Evolutionary conservation across 1,140 invertebrate species (phyloP), one percentile per base, ranked within the genome.

Genomic region (Calliopsis andreniformis): DNA sequence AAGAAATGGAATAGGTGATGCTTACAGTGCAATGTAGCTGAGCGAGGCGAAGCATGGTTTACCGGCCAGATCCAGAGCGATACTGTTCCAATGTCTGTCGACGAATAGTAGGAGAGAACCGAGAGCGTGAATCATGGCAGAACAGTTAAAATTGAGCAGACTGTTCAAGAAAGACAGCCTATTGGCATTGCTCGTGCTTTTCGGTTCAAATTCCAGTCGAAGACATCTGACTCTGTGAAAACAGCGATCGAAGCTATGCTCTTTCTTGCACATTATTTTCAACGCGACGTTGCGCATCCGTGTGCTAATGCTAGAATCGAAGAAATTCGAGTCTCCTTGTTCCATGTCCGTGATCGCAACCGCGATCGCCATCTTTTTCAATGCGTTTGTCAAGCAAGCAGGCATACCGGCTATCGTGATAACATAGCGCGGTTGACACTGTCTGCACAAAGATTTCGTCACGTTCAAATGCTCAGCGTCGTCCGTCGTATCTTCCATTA

Each of bases 101-200:
- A 97, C 79, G 86, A 94, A 97, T 86, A 94, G 94, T 23, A 97
- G 87, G 53, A 97, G 90, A 1, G 95, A 94, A n/a, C 96, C 96
- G 18, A 95, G 87, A 2, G 96, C 94, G 87, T 96, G 93, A 1
- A 97, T 93, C 87, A 94, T 94, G n/a, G 93, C 90, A 2, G 91
- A 89, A 72, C 94, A 94, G 49, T 94, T 93, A 84, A 96, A 95
- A 88, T 96, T 94, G 1, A 97, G 84, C 1, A 95, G 86, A 1
- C 95, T 95, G 49, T 95, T 93, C 1, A 97, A 89, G 86, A 95
- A 96, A 14, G 94, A 86, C 1, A 92, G 86, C 49, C 94, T 93
- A 67, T 96, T 94, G 18, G 91, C 90, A n/a, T 94, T 93, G 14
- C 92, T 92, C 47, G 92, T 92, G 73, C 94, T 89, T 16, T 89